phyloP scores from a whole-genome alignment of 2,888 invertebrate species.

The Phasia obesa region DNA sequence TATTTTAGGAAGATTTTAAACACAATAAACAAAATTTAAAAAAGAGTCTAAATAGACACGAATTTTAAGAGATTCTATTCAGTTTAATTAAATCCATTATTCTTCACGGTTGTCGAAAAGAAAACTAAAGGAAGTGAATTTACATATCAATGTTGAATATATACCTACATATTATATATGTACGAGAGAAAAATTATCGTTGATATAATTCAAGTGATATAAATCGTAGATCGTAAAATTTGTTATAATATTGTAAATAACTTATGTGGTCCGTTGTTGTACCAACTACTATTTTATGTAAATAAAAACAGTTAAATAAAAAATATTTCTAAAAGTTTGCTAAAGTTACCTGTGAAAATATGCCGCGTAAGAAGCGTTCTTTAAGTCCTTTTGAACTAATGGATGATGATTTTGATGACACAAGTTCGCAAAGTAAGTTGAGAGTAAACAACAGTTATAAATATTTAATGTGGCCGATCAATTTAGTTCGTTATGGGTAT shows the following conservation, averaged over 20 bases:
- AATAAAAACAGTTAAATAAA: background rate
- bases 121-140: background rate
- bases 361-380: conserved; percentile 79
- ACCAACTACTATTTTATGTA: conserved; percentile 17
- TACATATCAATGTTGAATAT: no score
- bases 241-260: background rate
- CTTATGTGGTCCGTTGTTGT: background rate
- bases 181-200: no score
- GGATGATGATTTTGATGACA: conserved; percentile 82
- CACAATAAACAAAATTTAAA: conserved; percentile 9
- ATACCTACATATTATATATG: no score
- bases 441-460: no score
- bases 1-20: conserved; percentile 47
- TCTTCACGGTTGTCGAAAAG: conserved; percentile 61
- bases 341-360: conserved; percentile 40
- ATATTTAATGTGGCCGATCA: no score
- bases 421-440: conserved; percentile 80
- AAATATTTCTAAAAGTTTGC: background rate
- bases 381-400: conserved; percentile 79
- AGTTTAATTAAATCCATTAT: conserved; percentile 72
- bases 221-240: no score
- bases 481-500: no score
- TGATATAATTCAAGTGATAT: no score
- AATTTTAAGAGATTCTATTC: conserved; percentile 70
- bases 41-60: conserved; percentile 68